phyloP scores from a whole-genome alignment of 2,888 invertebrate species.

The Falcaria lacertinaria region DNA sequence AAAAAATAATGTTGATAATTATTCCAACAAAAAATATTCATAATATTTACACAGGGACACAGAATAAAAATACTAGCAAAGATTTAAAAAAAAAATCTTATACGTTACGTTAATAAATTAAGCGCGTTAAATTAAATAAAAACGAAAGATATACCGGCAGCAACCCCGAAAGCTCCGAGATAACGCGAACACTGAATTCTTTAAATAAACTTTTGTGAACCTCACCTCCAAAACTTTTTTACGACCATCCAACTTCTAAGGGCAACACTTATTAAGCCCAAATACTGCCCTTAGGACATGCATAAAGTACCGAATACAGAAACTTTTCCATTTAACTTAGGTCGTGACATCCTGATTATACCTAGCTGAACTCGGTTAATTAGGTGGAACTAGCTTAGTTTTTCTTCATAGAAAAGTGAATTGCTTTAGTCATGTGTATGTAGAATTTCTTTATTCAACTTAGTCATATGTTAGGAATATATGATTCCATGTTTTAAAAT shows the following conservation, averaged over 20 bases:
- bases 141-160: background rate
- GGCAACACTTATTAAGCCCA: constrained; percentile 46
- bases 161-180: constrained; percentile 4
- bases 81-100: too few species aligned
- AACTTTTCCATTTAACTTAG: constrained; percentile 73
- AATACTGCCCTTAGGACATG: constrained; percentile 46
- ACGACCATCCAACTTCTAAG: constrained; percentile 39
- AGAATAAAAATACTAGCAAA: too few species aligned
- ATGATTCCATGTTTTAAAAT: too few species aligned
- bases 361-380: constrained; percentile 31
- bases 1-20: too few species aligned
- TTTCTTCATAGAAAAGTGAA: constrained; percentile 20
- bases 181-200: constrained; percentile 10
- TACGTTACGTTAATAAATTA: background rate
- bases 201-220: constrained; percentile 23
- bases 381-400: constrained; percentile 41
- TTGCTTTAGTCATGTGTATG: too few species aligned
- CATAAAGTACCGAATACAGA: constrained; percentile 46
- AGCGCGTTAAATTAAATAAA: background rate
- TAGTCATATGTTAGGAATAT: too few species aligned
- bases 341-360: constrained; percentile 55
- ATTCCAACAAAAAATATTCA: too few species aligned
- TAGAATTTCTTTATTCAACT: too few species aligned
- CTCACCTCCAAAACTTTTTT: constrained; percentile 41
- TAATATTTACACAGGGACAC: too few species aligned